Conservation (phyloP, 2,113 vertebrate species). For the Salvelinus namaycush region DNA sequence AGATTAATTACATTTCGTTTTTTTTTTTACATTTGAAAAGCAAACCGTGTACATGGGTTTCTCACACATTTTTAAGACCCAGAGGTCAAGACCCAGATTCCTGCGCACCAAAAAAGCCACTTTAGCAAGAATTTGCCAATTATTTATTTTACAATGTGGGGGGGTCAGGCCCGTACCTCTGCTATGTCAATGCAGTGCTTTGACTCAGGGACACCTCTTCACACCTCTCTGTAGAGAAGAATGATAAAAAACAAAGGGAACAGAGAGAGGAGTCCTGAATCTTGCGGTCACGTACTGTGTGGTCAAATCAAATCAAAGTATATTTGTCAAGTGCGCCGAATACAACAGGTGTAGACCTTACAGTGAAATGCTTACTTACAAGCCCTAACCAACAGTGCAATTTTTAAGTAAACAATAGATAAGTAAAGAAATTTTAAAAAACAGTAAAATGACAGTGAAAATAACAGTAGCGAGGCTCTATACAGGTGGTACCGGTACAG, state of each 20-base stretch:
- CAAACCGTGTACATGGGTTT: slow-evolving; percentile 74
- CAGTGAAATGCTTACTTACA: too few species aligned
- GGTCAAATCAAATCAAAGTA: neutral
- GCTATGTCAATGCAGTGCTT: slow-evolving; percentile 69
- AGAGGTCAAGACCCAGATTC: slow-evolving; percentile 91
- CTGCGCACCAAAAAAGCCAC: slow-evolving; percentile 84
- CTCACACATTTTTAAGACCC: slow-evolving; percentile 81
- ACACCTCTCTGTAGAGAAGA: slow-evolving; percentile 62
- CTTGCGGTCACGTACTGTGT: slow-evolving; percentile 2
- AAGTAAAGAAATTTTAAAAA: slow-evolving; percentile 1
- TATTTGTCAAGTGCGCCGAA: too few species aligned
- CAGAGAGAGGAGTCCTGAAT: slow-evolving; percentile 31
- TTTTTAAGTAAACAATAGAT: neutral
- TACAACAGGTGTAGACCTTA: too few species aligned
- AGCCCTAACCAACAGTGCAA: too few species aligned
- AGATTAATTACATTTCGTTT: slow-evolving; percentile 27
- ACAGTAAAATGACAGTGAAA: too few species aligned
- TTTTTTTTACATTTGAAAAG: slow-evolving; percentile 52
- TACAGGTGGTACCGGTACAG: too few species aligned
- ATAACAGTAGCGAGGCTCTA: too few species aligned
- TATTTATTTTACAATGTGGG: slow-evolving; percentile 85
- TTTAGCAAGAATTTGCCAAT: slow-evolving; percentile 88
- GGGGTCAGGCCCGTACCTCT: slow-evolving; percentile 72
- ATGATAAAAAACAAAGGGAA: slow-evolving; percentile 6
- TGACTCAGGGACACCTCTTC: slow-evolving; percentile 77